Evolutionary conservation across 2,113 vertebrate species (phyloP), one percentile per base, ranked within the genome.

Genomic region (Melanotaenia duboulayi): DNA sequence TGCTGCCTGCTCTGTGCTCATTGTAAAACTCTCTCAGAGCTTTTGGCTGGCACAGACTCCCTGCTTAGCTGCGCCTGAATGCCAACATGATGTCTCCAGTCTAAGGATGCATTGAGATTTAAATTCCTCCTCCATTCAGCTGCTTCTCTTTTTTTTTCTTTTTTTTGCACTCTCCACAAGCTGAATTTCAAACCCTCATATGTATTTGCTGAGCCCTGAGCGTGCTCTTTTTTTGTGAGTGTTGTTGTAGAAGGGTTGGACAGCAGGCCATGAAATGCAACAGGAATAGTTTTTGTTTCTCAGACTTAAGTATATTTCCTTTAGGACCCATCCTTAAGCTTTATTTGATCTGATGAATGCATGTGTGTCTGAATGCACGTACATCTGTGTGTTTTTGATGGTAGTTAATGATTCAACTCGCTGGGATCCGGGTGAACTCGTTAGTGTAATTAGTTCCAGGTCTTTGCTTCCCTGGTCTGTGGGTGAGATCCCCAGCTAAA

Each of bases 381-480:
- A 49, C 56, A 20, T 78, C 52, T 82, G 68, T 13, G 3, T 72
- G 63, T 60, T 75, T 75, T 70, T 60, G 81, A 76, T 51, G 52
- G 55, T 48, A 61, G 60, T 42, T 73, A 81, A 73, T 76, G 71
- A 85, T 74, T 76, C 78, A 77, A 39, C 84, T 87, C 58, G 50
- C 58, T 80, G 74, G 66, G 69, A 87, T 83, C 65, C 75, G 76
- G 75, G 75, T 85, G 85, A 92, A 92, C 92, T 94, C 86, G 84
- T 94, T 93, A 93, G 90, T 52, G 87, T 83, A 83, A 93, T 94
- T 94, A 91, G 90, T 94, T 94, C 90, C 91, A 93, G 92, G 75
- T 90, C 79, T 89, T 71, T 89, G 90, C 90, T 52, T 81, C 71
- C 50, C 85, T 82, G 72, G 79, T 84, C 75, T 46, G 63, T 84